phyloP scores from a whole-genome alignment of 2,113 vertebrate species.

The Eretmochelys imbricata region DNA sequence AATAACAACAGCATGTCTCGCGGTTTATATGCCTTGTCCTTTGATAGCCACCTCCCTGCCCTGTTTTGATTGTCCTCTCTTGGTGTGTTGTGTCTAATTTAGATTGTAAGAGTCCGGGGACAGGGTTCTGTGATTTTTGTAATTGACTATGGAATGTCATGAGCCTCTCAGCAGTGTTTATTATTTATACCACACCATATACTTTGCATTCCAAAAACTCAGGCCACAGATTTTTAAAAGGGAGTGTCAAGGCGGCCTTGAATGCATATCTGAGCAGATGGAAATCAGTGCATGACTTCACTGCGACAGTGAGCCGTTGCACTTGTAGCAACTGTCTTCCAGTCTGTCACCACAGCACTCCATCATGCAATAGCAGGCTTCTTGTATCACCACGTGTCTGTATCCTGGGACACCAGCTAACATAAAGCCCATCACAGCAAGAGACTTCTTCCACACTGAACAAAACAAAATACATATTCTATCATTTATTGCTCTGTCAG shows the following conservation, averaged over 20 bases:
- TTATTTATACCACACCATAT: conserved; percentile 37
- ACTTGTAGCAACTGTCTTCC: conserved; percentile 68
- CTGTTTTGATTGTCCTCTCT: conserved; percentile 11
- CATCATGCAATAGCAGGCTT: conserved; percentile 42
- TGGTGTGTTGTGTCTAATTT: background rate
- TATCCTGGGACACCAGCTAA: conserved; percentile 57
- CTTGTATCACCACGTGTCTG: conserved; percentile 45
- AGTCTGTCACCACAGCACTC: conserved; percentile 58
- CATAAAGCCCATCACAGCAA: conserved; percentile 54
- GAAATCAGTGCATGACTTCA: conserved; percentile 57
- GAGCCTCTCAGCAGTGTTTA: conserved; percentile 12
- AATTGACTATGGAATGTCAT: background rate
- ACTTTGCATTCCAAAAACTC: conserved; percentile 46
- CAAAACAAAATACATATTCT: conserved; percentile 45
- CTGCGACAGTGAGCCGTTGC: conserved; percentile 57
- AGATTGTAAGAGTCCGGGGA: background rate
- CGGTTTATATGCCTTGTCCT: background rate
- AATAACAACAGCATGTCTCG: background rate
- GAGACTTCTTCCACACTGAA: conserved; percentile 49
- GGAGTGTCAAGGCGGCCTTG: conserved; percentile 46
- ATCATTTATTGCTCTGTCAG: background rate
- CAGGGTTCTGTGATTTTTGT: background rate
- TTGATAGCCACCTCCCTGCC: background rate
- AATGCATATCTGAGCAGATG: conserved; percentile 65
- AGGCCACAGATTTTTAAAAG: conserved; percentile 47